Base-by-base conservation (phyloP, 2,797 vertebrate genomes). In the Triplophysa bombifrons region DNA sequence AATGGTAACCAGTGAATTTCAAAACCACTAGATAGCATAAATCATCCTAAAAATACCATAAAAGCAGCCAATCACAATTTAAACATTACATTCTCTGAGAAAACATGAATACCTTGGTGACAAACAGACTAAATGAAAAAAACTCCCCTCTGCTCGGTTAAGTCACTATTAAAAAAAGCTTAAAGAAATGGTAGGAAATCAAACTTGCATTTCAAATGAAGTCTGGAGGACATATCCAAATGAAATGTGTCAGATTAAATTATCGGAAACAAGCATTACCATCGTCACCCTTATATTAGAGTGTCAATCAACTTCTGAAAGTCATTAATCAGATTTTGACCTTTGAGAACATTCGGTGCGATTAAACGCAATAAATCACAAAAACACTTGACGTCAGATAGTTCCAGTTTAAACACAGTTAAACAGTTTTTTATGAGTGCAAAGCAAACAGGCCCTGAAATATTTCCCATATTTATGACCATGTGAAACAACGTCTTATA, bases 151-250 rank as follows among this genome's bases (percentile, higher is more conserved):
- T 53, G 17, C 17, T 53, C 13, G 46, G 11, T 48, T 48, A 48
- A 48, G 14, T 14, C 46, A 48, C 46, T 48, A 13, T 13, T 13
- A 14, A 48, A 48, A 48, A 48, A 48, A 9, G 46, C 34, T 48
- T 53, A 19, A 53, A 19, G 50, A 17, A 6, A 9, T 16, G 0
- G 1, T 27, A 46, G 48, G 61, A 61, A 74, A 74, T 5, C 25
- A 50, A 50, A 63, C 61, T 63, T 74, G 72, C 25, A 63, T 34
- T 27, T 44, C 19, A 63, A 74, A 74, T 74, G 72, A n/a, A n/a
- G 58, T 34, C 46, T 50, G 14, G 25, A 74, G 46, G 72, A 74
- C 44, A 51, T 64, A 22, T 64, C 60, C 13, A 17, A 51, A 74
- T 64, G 3, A 74, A 63, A 64, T 20, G 12, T 51, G 72, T 64